Evolutionary conservation across 1,140 invertebrate species (phyloP).

Genomic region (Ptiloglossa arizonensis): DNA sequence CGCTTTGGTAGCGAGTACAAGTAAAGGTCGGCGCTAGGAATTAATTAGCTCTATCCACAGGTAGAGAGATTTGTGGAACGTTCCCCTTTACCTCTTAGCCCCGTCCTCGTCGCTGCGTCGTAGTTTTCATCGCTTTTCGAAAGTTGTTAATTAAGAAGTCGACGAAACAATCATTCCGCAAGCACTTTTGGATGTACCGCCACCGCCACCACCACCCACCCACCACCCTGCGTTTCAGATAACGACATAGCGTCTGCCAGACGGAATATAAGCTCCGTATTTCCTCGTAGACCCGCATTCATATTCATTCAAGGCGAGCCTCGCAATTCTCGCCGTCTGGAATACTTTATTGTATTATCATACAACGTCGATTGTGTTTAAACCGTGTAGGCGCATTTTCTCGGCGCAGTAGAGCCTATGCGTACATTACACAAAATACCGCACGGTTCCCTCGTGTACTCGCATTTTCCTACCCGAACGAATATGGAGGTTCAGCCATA

Average conservation of each 20-base stretch:
- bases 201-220: too few relatives aligned
- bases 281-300: slow-evolving; percentile 32
- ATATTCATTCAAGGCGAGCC: slow-evolving; percentile 47
- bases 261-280: slow-evolving; percentile 28
- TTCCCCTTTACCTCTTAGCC: slow-evolving; percentile 26
- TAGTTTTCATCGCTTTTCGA: slow-evolving; percentile 62
- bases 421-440: background rate
- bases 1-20: slow-evolving; percentile 57
- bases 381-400: background rate
- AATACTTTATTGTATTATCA: background rate
- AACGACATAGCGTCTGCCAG: slow-evolving; percentile 36
- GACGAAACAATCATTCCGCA: slow-evolving; percentile 56
- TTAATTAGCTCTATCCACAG: slow-evolving; percentile 77
- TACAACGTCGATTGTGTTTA: background rate
- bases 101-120: background rate
- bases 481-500: background rate
- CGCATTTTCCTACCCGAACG: background rate
- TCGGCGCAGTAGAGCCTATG: background rate
- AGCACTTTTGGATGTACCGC: slow-evolving; percentile 41
- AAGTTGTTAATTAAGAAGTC: slow-evolving; percentile 69
- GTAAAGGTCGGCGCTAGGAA: slow-evolving; percentile 69
- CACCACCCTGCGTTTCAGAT: slow-evolving; percentile 28
- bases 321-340: background rate
- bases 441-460: background rate
- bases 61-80: slow-evolving; percentile 68